A percentile compares a stretch with the other conserved stretches of the same genome.
Conservation (phyloP, 2,113 vertebrate species). For the Formicarius rufipectus region DNA sequence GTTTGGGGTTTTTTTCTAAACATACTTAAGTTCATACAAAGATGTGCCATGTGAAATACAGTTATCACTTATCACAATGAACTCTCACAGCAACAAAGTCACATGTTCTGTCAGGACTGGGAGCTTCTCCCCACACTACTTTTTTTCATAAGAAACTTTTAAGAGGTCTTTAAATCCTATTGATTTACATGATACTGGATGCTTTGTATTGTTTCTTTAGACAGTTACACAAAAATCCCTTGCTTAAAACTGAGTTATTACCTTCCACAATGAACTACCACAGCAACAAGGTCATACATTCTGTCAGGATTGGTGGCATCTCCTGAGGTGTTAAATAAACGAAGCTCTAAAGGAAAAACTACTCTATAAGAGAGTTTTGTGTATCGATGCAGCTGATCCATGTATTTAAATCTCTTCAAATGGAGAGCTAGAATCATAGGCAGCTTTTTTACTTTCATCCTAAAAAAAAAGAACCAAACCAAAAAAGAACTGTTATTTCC, state of each 20-base stretch:
- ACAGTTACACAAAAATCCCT: not conserved
- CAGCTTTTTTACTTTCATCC: constrained; percentile 87
- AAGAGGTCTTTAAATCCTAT: not conserved
- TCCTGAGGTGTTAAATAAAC: constrained; percentile 85
- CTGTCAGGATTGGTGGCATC: constrained; percentile 86
- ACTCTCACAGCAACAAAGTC: not conserved
- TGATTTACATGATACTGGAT: not conserved
- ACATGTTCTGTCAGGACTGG: not conserved
- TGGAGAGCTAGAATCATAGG: constrained; percentile 87
- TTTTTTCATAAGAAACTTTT: not conserved
- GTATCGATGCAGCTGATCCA: constrained; percentile 87
- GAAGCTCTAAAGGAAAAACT: constrained; percentile 85
- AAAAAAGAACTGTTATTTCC: not conserved
- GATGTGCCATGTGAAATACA: not conserved
- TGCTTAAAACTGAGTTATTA: constrained; percentile 21
- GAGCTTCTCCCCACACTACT: not conserved
- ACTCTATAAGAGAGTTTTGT: constrained; percentile 86
- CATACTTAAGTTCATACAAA: not conserved
- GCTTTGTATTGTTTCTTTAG: not conserved
- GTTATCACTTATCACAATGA: not conserved
- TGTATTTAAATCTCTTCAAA: constrained; percentile 86
- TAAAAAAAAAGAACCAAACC: constrained; percentile 36
- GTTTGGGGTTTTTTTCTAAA: not conserved
- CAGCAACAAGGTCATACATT: constrained; percentile 86
- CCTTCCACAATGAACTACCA: constrained; percentile 88